Conservation (phyloP, 2,113 vertebrate species). For the Nothobranchius furzeri region DNA sequence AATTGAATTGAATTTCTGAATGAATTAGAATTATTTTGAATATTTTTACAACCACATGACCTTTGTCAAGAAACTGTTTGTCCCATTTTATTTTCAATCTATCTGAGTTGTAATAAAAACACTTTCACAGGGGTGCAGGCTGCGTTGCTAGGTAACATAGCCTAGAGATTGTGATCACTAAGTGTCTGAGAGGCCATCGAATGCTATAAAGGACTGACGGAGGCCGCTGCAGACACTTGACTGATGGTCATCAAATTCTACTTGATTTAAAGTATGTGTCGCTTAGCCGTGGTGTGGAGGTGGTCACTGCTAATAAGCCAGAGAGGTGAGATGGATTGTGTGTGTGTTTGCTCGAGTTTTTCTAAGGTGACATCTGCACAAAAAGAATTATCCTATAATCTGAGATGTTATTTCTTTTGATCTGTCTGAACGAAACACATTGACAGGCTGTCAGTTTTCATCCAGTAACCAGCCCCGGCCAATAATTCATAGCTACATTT, state of each 20-base stretch:
- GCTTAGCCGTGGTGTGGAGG: neutral
- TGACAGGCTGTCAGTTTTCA: constrained; percentile 24
- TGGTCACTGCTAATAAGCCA: neutral
- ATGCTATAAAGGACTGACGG: constrained; percentile 1
- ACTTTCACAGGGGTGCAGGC: neutral
- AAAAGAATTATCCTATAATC: neutral
- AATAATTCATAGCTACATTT: constrained; percentile 15
- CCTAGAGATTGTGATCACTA: neutral
- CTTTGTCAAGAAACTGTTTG: neutral
- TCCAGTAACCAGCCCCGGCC: neutral
- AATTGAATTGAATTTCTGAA: neutral
- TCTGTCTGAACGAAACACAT: constrained; percentile 11
- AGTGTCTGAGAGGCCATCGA: constrained; percentile 8
- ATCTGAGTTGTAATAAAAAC: neutral
- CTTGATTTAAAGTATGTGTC: constrained; percentile 4
- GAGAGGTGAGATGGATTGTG: neutral
- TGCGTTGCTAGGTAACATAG: constrained; percentile 23
- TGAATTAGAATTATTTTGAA: neutral
- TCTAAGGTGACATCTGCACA: too few species aligned
- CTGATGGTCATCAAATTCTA: constrained; percentile 13
- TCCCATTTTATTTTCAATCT: neutral
- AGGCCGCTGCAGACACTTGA: constrained; percentile 23
- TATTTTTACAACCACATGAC: neutral
- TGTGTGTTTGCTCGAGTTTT: neutral
- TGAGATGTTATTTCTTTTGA: constrained; percentile 1